phyloP scores from a whole-genome alignment of 2,797 vertebrate genomes.

The Lithobates sylvaticus region DNA sequence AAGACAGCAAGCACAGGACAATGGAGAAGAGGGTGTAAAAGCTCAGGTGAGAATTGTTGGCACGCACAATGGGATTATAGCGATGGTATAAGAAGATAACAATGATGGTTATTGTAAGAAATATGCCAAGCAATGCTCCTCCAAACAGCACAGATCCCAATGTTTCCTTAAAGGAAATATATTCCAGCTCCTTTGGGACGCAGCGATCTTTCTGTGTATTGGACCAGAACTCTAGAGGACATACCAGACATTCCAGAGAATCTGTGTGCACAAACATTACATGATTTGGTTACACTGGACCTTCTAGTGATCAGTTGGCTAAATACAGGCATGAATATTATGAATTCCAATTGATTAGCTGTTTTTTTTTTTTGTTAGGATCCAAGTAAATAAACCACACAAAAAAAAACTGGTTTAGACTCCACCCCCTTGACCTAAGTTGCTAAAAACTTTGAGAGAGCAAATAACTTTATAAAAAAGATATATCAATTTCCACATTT shows the following conservation, averaged over 20 bases:
- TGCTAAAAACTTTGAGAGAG: too few species aligned
- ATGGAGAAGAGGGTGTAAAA: slow-evolving; percentile 75
- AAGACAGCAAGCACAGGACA: slow-evolving; percentile 74
- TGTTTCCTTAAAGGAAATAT: slow-evolving; percentile 44
- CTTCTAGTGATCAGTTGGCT: too few species aligned
- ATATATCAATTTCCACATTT: too few species aligned
- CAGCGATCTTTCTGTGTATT: slow-evolving; percentile 38
- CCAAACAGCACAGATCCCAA: slow-evolving; percentile 39
- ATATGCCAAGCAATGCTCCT: slow-evolving; percentile 27
- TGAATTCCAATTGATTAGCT: background rate
- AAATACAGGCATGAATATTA: background rate
- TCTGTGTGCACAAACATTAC: slow-evolving; percentile 22
- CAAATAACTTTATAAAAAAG: too few species aligned
- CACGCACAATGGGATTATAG: slow-evolving; percentile 75
- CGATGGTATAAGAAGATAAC: slow-evolving; percentile 41
- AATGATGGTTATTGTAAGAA: slow-evolving; percentile 2
- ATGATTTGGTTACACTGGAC: background rate
- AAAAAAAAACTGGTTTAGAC: too few species aligned
- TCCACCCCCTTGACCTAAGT: too few species aligned
- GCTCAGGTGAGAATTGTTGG: slow-evolving; percentile 79
- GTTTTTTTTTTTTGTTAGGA: too few species aligned
- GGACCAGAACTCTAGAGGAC: slow-evolving; percentile 45
- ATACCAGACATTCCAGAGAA: slow-evolving; percentile 51
- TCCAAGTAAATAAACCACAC: too few species aligned
- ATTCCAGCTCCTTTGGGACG: slow-evolving; percentile 43